These are phyloP conservation scores for Euborellia annulipes DNA, from an alignment of 1,140 invertebrate species.

Conservation along the genomic window DNA sequence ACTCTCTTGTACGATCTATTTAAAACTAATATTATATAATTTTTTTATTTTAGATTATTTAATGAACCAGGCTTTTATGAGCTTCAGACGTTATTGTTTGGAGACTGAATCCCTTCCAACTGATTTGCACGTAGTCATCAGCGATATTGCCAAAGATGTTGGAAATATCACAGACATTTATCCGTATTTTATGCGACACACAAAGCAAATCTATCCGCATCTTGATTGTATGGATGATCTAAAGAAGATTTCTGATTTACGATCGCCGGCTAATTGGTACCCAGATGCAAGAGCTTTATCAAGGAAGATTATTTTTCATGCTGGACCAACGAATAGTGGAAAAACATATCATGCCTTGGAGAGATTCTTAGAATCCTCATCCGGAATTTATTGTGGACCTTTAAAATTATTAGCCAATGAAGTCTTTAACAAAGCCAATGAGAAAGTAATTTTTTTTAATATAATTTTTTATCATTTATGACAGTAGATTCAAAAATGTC, in stretches of 20 bases:
- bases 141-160: constrained; percentile 73
- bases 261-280: constrained; percentile 91
- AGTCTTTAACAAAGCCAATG: constrained; percentile 84
- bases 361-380: constrained; percentile 69
- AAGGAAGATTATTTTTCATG: constrained; percentile 92
- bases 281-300: constrained; percentile 69
- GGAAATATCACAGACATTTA: constrained; percentile 81
- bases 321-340: constrained; percentile 97
- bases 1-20: too few species aligned
- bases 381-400: constrained; percentile 95
- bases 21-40: too few species aligned
- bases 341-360: constrained; percentile 97
- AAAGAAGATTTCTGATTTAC: constrained; percentile 87
- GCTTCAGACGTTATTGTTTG: constrained; percentile 79
- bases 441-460: too few species aligned
- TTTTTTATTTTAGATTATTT: constrained; percentile 54
- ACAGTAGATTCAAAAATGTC: too few species aligned
- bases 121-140: constrained; percentile 84
- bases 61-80: constrained; percentile 73
- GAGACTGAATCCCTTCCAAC: constrained; percentile 67
- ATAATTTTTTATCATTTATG: too few species aligned
- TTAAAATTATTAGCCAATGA: constrained; percentile 89
- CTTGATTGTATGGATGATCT: constrained; percentile 95
- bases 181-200: constrained; percentile 85
- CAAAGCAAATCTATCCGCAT: constrained; percentile 88